A percentile compares a stretch with the other conserved stretches of the same genome.
phyloP scores from a whole-genome alignment of 30 jellyfish, hydroid and myxozoan species.

The Morbakka virulenta region DNA sequence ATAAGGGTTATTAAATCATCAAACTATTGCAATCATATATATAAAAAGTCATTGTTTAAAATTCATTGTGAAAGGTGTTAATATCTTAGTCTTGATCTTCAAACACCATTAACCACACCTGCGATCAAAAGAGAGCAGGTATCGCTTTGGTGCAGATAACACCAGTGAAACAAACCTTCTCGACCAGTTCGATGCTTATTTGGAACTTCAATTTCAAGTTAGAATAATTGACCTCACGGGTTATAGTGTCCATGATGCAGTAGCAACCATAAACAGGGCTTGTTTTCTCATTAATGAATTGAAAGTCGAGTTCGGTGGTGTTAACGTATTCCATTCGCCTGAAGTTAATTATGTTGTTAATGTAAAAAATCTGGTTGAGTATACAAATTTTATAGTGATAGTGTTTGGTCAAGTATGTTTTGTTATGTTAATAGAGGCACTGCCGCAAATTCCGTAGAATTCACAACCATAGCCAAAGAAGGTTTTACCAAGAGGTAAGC shows the following conservation, averaged over 20 bases:
- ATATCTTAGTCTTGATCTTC: slow-evolving; percentile 3
- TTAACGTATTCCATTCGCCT: slow-evolving; percentile 11
- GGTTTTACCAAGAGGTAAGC: background rate
- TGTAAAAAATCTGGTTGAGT: slow-evolving; percentile 17
- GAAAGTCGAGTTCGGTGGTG: slow-evolving; percentile 18
- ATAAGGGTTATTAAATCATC: background rate
- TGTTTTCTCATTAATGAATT: too few species aligned
- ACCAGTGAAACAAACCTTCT: background rate
- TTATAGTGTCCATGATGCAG: slow-evolving; percentile 18
- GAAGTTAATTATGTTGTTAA: slow-evolving; percentile 14
- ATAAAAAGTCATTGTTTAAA: too few species aligned
- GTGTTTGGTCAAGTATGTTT: slow-evolving; percentile 4
- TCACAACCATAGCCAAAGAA: background rate
- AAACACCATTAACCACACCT: background rate
- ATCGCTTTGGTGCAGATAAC: background rate
- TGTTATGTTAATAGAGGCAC: slow-evolving; percentile 15
- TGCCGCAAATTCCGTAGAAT: background rate
- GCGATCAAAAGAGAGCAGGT: background rate
- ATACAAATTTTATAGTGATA: slow-evolving; percentile 15
- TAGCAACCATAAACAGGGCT: slow-evolving; percentile 16
- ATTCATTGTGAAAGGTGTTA: background rate
- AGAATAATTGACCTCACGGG: too few species aligned
- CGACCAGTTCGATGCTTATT: too few species aligned
- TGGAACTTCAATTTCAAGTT: too few species aligned
- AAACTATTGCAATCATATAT: too few species aligned